A percentile compares a stretch with the other conserved stretches of the same genome.
phyloP scores from a whole-genome alignment of 2,888 invertebrate species.

The Adelphocoris suturalis region DNA sequence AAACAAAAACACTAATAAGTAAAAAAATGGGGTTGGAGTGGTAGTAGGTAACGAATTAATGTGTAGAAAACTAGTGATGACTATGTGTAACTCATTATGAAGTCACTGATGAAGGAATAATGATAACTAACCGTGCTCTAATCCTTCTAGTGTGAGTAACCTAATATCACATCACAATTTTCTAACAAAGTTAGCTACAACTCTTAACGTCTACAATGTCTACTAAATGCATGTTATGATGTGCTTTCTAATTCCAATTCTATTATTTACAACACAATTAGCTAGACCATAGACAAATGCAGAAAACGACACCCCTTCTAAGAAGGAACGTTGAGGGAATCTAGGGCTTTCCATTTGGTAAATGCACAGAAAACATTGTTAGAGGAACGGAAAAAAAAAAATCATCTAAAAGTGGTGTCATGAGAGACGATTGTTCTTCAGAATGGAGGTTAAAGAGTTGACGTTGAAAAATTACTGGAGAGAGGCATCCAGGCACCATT shows the following conservation, averaged over 20 bases:
- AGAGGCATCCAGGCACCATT: constrained; percentile 5
- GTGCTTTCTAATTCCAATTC: constrained; percentile 31
- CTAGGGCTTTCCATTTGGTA: constrained; percentile 13
- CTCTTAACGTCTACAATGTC: constrained; percentile 43
- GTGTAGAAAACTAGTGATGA: not conserved
- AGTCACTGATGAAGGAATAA: not conserved
- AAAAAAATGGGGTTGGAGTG: not conserved
- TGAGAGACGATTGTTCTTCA: constrained; percentile 34
- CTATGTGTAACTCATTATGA: not conserved
- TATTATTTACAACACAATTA: constrained; percentile 54
- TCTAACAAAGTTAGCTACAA: constrained; percentile 51
- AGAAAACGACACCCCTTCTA: not conserved
- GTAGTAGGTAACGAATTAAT: too few relatives aligned
- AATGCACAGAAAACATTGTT: constrained; percentile 15
- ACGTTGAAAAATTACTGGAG: constrained; percentile 60
- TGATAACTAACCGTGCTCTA: not conserved
- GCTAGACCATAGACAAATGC: constrained; percentile 64
- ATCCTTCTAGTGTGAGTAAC: constrained; percentile 21
- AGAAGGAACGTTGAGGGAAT: constrained; percentile 16
- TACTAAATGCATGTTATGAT: constrained; percentile 53
- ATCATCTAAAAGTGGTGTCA: constrained; percentile 2
- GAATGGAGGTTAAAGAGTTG: constrained; percentile 57
- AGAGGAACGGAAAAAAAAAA: not conserved
- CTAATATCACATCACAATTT: constrained; percentile 17
- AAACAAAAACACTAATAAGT: not conserved